phyloP scores from a whole-genome alignment of 2,113 vertebrate genomes.

The Syngnathus scovelli region DNA sequence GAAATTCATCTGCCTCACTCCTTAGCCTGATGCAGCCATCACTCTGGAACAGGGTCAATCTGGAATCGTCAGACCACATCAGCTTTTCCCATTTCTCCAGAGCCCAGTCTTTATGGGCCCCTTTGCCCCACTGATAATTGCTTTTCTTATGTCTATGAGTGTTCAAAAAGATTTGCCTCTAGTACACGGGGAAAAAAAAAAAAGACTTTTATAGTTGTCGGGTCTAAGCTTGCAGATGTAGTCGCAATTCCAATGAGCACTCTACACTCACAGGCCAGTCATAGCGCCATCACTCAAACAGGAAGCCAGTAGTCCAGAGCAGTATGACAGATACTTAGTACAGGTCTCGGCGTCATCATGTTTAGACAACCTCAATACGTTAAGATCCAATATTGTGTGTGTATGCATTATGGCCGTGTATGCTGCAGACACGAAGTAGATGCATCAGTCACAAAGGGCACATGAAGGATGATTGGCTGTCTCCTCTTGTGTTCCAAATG shows the following conservation, averaged over 20 bases:
- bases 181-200: neutral
- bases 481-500: conserved; percentile 49
- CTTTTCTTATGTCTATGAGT: too few relatives aligned
- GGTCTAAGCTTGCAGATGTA: conserved; percentile 41
- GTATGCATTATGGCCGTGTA: conserved; percentile 49
- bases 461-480: conserved; percentile 61
- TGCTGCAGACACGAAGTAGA: conserved; percentile 47
- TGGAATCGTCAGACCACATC: conserved; percentile 5
- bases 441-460: conserved; percentile 60
- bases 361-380: conserved; percentile 61
- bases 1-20: neutral
- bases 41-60: conserved; percentile 18
- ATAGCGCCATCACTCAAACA: conserved; percentile 46
- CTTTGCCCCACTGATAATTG: too few relatives aligned
- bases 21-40: conserved; percentile 8
- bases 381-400: conserved; percentile 45
- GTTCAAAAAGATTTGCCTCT: too few relatives aligned
- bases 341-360: conserved; percentile 56
- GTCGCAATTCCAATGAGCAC: conserved; percentile 21
- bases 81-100: conserved; percentile 2
- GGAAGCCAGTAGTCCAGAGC: conserved; percentile 25
- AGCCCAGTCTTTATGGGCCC: neutral
- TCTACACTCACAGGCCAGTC: conserved; percentile 26
- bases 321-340: conserved; percentile 62
- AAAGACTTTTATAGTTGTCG: conserved; percentile 10